Percentiles rank a stretch among this genome's conserved stretches.
These are phyloP conservation scores for Actinostola sp. DNA, from an alignment of 92 coral and sea anemone genomes.

Conservation along the genomic window DNA sequence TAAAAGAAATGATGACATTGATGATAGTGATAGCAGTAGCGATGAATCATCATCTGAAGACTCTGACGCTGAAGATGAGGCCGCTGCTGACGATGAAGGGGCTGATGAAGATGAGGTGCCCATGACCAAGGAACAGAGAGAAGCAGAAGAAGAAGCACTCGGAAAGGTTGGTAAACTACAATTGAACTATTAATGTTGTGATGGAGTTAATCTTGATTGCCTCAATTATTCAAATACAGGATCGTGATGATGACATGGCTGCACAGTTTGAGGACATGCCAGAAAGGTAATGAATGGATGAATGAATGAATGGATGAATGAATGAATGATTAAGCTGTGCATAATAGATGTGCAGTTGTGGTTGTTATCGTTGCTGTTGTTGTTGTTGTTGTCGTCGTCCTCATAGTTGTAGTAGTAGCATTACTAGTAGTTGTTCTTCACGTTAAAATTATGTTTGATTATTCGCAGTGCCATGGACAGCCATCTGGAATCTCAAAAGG, in stretches of 20 bases:
- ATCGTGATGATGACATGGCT: constrained; percentile 98
- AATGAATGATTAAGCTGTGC: no score
- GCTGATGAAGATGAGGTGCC: constrained; percentile 70
- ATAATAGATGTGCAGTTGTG: no score
- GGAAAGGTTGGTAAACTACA: constrained; percentile 71
- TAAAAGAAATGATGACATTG: constrained; percentile 55
- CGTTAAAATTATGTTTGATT: background rate
- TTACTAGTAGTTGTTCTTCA: no score
- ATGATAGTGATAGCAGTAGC: constrained; percentile 61
- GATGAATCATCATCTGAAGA: constrained; percentile 79
- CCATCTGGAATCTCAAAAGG: constrained; percentile 42
- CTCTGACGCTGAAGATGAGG: constrained; percentile 94
- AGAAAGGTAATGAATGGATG: constrained; percentile 48
- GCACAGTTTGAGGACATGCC: constrained; percentile 85
- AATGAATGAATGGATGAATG: no score
- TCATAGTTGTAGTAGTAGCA: no score
- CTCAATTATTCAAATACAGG: constrained; percentile 43
- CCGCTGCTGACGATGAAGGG: constrained; percentile 75
- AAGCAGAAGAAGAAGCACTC: constrained; percentile 94
- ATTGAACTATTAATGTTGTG: background rate
- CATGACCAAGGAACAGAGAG: constrained; percentile 82
- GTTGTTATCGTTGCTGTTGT: no score
- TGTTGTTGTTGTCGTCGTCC: constrained; percentile 1
- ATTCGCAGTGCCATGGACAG: constrained; percentile 12
- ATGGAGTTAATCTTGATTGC: no score